These are phyloP conservation scores for Miichthys miiuy DNA, from an alignment of 2,797 vertebrate genomes.

Conservation along the genomic window DNA sequence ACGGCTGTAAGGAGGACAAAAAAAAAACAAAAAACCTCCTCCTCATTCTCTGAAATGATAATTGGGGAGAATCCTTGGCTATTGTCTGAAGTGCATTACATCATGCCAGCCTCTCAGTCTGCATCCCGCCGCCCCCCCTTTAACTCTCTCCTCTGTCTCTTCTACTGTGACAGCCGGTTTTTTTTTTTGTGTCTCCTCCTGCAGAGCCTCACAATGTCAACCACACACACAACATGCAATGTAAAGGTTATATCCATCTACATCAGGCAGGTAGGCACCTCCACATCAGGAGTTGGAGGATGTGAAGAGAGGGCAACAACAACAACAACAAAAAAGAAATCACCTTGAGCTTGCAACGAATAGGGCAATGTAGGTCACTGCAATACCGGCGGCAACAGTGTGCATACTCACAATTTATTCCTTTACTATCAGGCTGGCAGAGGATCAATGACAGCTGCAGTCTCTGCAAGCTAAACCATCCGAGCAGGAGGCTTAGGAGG, in stretches of 20 bases:
- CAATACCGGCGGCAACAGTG: slow-evolving; percentile 61
- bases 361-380: slow-evolving; percentile 74
- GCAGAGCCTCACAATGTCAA: slow-evolving; percentile 70
- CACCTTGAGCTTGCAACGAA: slow-evolving; percentile 80
- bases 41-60: slow-evolving; percentile 78
- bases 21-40: slow-evolving; percentile 59
- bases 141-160: slow-evolving; percentile 82
- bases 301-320: slow-evolving; percentile 32
- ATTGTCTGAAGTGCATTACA: slow-evolving; percentile 98
- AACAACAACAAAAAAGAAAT: slow-evolving; percentile 63
- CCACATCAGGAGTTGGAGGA: slow-evolving; percentile 64
- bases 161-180: slow-evolving; percentile 63
- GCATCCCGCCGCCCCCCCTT: slow-evolving; percentile 88
- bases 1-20: slow-evolving; percentile 35
- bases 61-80: slow-evolving; percentile 90
- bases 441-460: slow-evolving; percentile 89
- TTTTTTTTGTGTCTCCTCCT: slow-evolving; percentile 27
- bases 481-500: slow-evolving; percentile 79
- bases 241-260: slow-evolving; percentile 40
- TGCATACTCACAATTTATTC: slow-evolving; percentile 75
- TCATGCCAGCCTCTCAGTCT: slow-evolving; percentile 89
- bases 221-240: slow-evolving; percentile 30
- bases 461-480: slow-evolving; percentile 81
- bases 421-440: slow-evolving; percentile 83
- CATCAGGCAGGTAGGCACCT: slow-evolving; percentile 30